These are phyloP conservation scores for Phrynocephalus versicolor DNA, from an alignment of 2,113 vertebrate genomes.

Conservation along the genomic window DNA sequence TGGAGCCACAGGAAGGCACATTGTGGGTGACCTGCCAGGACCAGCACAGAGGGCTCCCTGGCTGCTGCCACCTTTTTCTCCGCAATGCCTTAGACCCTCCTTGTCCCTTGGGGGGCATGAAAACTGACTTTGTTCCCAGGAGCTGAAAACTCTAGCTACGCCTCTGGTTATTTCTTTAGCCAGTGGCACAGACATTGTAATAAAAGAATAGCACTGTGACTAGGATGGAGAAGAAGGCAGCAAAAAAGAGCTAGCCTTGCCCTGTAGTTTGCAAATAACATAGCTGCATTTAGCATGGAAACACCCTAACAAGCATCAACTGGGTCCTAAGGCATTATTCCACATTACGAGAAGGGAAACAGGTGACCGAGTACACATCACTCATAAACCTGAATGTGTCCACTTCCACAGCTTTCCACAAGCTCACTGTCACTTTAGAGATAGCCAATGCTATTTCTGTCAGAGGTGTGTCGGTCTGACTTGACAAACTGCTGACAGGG, in stretches of 20 bases:
- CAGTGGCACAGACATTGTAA: background rate
- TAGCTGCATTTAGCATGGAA: fast-evolving
- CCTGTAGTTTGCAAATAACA: background rate
- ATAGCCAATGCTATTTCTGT: background rate
- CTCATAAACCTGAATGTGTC: fast-evolving
- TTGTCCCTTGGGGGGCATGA: too few species aligned
- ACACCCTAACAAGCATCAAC: fast-evolving
- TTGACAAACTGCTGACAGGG: background rate
- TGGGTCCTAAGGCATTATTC: background rate
- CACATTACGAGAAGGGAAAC: background rate
- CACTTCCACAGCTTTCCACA: fast-evolving
- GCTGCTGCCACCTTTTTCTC: too few species aligned
- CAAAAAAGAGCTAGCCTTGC: background rate
- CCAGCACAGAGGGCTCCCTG: too few species aligned
- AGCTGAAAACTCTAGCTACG: too few species aligned
- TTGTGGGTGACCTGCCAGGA: too few species aligned
- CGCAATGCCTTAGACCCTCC: too few species aligned
- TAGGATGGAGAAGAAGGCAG: fast-evolving
- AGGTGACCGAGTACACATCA: fast-evolving
- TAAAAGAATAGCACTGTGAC: background rate
- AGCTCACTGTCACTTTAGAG: fast-evolving
- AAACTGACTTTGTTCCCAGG: too few species aligned
- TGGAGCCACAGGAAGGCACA: too few species aligned
- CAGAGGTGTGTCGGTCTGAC: background rate
- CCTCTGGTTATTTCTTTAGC: background rate